Evolutionary conservation across 2,888 invertebrate genomes (phyloP).

Genomic region (Meghimatium bilineatum): DNA sequence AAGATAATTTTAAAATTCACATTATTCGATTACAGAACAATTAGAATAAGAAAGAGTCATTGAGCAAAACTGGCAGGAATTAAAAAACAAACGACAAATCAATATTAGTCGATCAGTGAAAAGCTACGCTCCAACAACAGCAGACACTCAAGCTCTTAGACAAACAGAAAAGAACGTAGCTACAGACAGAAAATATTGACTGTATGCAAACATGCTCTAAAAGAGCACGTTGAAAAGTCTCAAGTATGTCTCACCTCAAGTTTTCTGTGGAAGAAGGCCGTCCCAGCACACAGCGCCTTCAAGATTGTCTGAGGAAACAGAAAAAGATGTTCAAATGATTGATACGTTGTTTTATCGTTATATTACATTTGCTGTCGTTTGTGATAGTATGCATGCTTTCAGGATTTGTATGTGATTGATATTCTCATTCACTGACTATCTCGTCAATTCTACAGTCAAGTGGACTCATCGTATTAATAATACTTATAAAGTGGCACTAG

Average conservation of each 20-base stretch:
- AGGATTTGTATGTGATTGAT: too few species aligned
- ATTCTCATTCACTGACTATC: too few species aligned
- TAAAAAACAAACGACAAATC: background rate
- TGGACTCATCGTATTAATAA: too few species aligned
- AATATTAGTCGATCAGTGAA: background rate
- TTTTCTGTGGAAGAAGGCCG: conserved; percentile 67
- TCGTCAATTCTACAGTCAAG: too few species aligned
- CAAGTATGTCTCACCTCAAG: conserved; percentile 65
- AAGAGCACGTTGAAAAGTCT: background rate
- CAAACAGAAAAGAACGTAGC: background rate
- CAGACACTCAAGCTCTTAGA: background rate
- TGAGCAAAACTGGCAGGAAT: too few species aligned
- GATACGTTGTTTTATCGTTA: background rate
- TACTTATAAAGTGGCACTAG: too few species aligned
- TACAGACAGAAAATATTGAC: background rate
- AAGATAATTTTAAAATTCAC: too few species aligned
- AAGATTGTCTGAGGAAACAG: conserved; percentile 66
- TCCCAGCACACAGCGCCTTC: conserved; percentile 69
- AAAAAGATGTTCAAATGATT: background rate
- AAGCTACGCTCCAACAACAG: background rate
- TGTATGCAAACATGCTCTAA: background rate
- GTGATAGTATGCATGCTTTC: too few species aligned
- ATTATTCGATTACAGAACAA: too few species aligned
- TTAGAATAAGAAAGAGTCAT: too few species aligned
- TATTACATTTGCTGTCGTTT: background rate